Percentiles rank a stretch among this genome's conserved stretches.
Evolutionary conservation across 2,797 vertebrate species (phyloP).

Genomic region (Furcifer pardalis): DNA sequence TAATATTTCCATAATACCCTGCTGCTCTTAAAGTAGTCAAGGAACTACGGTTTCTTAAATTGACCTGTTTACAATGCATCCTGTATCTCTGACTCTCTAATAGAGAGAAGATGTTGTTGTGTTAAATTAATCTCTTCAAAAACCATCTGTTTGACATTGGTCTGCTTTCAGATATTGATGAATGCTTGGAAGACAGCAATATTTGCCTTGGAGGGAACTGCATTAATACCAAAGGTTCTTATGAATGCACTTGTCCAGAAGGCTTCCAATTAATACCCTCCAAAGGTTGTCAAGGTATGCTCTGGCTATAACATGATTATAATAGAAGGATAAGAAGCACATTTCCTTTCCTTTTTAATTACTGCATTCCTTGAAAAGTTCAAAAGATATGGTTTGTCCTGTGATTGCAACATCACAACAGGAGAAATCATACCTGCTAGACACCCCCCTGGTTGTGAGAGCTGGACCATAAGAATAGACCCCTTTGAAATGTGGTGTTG

Average conservation of each 20-base stretch:
- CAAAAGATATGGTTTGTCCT: background rate
- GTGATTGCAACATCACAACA: background rate
- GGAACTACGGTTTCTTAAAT: background rate
- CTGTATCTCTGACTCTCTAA: background rate
- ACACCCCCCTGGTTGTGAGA: no score
- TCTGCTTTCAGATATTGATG: conserved; percentile 89
- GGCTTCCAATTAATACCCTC: conserved; percentile 85
- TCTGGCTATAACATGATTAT: background rate
- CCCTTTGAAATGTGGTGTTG: no score
- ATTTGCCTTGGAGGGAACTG: conserved; percentile 86
- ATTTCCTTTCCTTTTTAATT: background rate
- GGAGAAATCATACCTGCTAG: background rate
- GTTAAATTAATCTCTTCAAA: conserved; percentile 25
- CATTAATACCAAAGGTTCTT: conserved; percentile 90
- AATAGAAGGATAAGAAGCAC: background rate
- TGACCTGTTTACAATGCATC: background rate
- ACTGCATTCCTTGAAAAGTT: conserved; percentile 19
- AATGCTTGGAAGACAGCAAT: conserved; percentile 82
- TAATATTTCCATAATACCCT: background rate
- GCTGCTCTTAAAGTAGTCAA: background rate
- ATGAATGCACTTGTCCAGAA: conserved; percentile 86
- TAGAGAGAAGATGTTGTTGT: background rate
- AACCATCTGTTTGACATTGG: conserved; percentile 20
- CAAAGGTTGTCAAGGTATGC: conserved; percentile 87
- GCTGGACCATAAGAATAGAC: no score